A percentile compares a stretch with the other conserved stretches of the same genome.
Evolutionary conservation across 1,140 invertebrate species (phyloP).

Genomic region (Andrena cerasifolii): DNA sequence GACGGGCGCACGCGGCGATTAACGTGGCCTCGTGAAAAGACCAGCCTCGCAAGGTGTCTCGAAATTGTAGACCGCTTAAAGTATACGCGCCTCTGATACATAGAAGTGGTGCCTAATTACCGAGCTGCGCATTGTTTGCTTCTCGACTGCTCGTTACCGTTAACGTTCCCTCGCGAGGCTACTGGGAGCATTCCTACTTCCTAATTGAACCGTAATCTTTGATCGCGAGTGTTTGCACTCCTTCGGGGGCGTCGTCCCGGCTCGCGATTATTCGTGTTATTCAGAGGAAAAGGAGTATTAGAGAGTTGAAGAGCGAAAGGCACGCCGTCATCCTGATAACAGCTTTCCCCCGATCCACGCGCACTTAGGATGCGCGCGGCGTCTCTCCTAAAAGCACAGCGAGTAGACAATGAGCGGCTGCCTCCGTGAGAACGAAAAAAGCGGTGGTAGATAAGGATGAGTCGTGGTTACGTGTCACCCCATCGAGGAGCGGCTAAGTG

Average conservation of each 20-base stretch:
- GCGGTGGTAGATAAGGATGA: slow-evolving; percentile 68
- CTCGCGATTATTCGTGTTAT: slow-evolving; percentile 34
- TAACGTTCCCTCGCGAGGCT: slow-evolving; percentile 56
- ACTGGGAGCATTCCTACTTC: slow-evolving; percentile 56
- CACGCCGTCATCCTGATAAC: not conserved
- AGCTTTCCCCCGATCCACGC: not conserved
- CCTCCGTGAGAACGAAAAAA: slow-evolving; percentile 47
- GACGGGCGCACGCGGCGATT: slow-evolving; percentile 45
- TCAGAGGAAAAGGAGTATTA: slow-evolving; percentile 1
- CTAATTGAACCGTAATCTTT: slow-evolving; percentile 72
- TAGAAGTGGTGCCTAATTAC: slow-evolving; percentile 69
- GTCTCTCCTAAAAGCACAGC: slow-evolving; percentile 67
- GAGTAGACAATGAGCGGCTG: slow-evolving; percentile 56
- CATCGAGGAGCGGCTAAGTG: slow-evolving; percentile 69
- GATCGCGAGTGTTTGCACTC: slow-evolving; percentile 71
- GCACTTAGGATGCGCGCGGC: slow-evolving; percentile 58
- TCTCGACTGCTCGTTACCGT: slow-evolving; percentile 62
- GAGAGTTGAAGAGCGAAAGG: not conserved
- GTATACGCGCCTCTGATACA: slow-evolving; percentile 35
- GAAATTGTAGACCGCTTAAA: slow-evolving; percentile 66
- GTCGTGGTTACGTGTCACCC: slow-evolving; percentile 72
- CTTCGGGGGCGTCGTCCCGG: slow-evolving; percentile 26
- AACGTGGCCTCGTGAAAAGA: slow-evolving; percentile 31
- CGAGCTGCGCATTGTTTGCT: slow-evolving; percentile 60
- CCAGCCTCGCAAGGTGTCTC: slow-evolving; percentile 13